A percentile compares a stretch with the other conserved stretches of the same genome.
Evolutionary conservation across 2,797 vertebrate species (phyloP).

Genomic region (Xiphorhynchus erythropygius): DNA sequence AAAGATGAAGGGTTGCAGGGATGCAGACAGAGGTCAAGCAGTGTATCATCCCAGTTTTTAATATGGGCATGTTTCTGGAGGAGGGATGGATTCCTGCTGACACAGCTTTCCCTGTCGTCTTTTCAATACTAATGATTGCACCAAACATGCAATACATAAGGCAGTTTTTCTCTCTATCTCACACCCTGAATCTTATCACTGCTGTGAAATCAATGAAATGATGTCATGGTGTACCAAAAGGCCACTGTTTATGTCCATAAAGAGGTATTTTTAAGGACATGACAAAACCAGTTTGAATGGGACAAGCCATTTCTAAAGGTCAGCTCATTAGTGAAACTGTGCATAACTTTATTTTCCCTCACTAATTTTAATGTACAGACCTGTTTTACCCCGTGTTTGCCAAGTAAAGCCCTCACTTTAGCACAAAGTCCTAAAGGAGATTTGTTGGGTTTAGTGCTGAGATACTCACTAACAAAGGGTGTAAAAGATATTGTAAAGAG

Average conservation of each 20-base stretch:
- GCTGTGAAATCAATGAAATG: not conserved
- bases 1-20: not conserved
- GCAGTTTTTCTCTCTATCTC: not conserved
- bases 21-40: not conserved
- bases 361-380: not conserved
- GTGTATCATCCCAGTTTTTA: not conserved
- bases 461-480: not conserved
- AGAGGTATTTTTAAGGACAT: not conserved
- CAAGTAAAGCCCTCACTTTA: not conserved
- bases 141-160: not conserved
- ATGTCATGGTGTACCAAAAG: not conserved
- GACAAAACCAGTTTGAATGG: not conserved
- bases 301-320: not conserved
- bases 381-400: not conserved
- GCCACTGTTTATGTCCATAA: not conserved
- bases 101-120: not conserved
- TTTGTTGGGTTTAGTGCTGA: not conserved
- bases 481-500: not conserved
- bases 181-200: not conserved
- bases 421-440: not conserved
- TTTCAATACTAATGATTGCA: not conserved
- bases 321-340: not conserved
- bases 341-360: not conserved
- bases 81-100: not conserved
- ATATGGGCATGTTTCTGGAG: not conserved